phyloP scores from a whole-genome alignment of 2,113 vertebrate genomes.

The Ellobius talpinus region DNA sequence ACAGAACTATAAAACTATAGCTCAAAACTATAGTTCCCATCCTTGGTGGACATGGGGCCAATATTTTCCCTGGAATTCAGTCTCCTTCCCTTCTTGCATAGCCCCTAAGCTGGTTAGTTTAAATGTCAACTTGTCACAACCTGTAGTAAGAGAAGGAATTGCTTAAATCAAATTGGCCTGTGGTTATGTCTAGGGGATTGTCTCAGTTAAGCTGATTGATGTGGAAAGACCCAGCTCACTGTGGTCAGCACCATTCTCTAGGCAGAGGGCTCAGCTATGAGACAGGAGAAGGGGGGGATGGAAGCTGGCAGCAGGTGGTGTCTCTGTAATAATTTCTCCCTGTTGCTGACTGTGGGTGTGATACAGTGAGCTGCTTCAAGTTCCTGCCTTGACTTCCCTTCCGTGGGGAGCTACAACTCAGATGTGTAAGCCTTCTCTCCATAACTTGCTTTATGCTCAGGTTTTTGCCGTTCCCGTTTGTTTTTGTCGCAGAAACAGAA shows the following conservation, averaged over 20 bases:
- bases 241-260: not conserved
- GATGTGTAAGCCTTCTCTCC: not conserved
- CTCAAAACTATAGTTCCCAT: not conserved
- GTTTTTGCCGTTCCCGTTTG: not conserved
- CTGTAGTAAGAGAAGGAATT: not conserved
- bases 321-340: not conserved
- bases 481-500: not conserved
- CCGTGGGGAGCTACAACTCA: not conserved
- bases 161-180: not conserved
- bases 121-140: not conserved
- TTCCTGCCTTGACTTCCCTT: not conserved
- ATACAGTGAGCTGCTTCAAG: not conserved
- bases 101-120: not conserved
- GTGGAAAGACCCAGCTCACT: not conserved
- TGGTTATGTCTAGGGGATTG: not conserved
- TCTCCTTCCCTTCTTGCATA: not conserved
- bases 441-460: not conserved
- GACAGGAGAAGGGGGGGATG: not conserved
- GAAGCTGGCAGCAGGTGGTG: not conserved
- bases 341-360: not conserved
- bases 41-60: too few relatives aligned
- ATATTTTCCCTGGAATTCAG: not conserved
- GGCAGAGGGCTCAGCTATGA: not conserved
- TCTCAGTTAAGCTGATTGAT: not conserved
- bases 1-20: not conserved